Percentiles rank a stretch among this genome's conserved stretches.
Conservation (phyloP, 2,888 invertebrate species). For the Sinhomidia bicolor region DNA sequence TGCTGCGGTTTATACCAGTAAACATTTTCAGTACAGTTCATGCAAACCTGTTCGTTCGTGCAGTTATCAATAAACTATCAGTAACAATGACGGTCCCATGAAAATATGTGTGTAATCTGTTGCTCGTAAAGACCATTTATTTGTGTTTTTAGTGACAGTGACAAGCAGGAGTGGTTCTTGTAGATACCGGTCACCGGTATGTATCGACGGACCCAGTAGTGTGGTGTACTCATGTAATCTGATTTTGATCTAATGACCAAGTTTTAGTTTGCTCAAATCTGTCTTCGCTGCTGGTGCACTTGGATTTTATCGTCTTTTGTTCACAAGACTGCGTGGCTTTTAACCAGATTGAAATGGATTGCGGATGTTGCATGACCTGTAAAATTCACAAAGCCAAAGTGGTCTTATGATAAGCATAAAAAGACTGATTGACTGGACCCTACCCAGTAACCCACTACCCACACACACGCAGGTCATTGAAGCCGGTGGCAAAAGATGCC, state of each 20-base stretch:
- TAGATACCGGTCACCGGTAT: slow-evolving; percentile 21
- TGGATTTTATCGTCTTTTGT: too few relatives aligned
- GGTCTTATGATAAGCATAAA: neutral
- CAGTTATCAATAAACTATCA: neutral
- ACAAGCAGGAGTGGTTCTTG: slow-evolving; percentile 17
- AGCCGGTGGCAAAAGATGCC: too few relatives aligned
- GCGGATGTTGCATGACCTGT: slow-evolving; percentile 22
- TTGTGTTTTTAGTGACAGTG: neutral
- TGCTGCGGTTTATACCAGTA: neutral
- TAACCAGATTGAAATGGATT: slow-evolving; percentile 13
- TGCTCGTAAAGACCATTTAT: slow-evolving; percentile 1
- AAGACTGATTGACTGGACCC: neutral
- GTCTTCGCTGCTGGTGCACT: too few relatives aligned
- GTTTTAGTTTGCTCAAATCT: neutral
- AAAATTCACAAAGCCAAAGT: too few relatives aligned
- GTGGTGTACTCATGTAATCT: neutral
- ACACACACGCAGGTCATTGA: too few relatives aligned
- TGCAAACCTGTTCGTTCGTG: neutral
- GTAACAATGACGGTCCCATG: neutral
- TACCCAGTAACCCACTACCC: neutral
- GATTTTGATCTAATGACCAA: neutral
- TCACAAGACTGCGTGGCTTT: neutral
- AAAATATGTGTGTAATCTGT: neutral
- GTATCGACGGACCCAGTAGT: neutral
- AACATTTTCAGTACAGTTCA: neutral